These are phyloP conservation scores for Drosophila arizonae DNA, from an alignment of 1,140 invertebrate species.

Conservation along the genomic window DNA sequence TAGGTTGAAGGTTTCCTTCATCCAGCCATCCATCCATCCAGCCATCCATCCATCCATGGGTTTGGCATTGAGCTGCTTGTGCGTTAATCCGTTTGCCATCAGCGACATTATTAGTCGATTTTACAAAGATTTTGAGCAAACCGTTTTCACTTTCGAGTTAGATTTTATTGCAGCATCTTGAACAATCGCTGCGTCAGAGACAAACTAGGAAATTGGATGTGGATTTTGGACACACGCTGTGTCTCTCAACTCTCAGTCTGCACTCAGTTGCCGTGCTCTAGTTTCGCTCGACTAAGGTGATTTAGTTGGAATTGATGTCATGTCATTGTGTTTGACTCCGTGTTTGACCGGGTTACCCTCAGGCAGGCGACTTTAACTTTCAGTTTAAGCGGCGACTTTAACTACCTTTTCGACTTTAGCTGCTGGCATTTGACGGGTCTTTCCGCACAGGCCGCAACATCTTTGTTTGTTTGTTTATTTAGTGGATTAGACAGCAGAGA, in stretches of 20 bases:
- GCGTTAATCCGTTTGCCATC: constrained; percentile 80
- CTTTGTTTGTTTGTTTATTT: constrained; percentile 69
- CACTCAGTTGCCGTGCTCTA: constrained; percentile 18
- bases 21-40: neutral
- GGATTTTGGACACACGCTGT: constrained; percentile 55
- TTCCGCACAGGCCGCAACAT: constrained; percentile 22
- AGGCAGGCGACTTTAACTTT: constrained; percentile 16
- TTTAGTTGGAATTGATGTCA: constrained; percentile 48
- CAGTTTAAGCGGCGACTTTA: constrained; percentile 16
- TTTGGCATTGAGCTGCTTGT: constrained; percentile 20
- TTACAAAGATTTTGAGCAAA: constrained; percentile 16
- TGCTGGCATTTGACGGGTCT: constrained; percentile 12
- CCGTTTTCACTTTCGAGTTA: constrained; percentile 58
- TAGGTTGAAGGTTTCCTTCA: constrained; percentile 4
- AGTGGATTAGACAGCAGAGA: constrained; percentile 48
- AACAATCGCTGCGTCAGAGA: constrained; percentile 58
- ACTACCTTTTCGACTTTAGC: constrained; percentile 18
- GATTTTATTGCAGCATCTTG: constrained; percentile 82
- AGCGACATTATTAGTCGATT: constrained; percentile 80
- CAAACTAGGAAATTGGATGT: constrained; percentile 19
- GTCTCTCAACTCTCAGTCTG: constrained; percentile 19
- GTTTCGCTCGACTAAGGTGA: constrained; percentile 29
- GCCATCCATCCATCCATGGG: neutral
- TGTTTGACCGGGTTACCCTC: constrained; percentile 50
- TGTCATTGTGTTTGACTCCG: constrained; percentile 19